Percentiles rank a stretch among this genome's conserved stretches.
Evolutionary conservation across 1,140 invertebrate species (phyloP).

Genomic region (Pteromalus puparum): DNA sequence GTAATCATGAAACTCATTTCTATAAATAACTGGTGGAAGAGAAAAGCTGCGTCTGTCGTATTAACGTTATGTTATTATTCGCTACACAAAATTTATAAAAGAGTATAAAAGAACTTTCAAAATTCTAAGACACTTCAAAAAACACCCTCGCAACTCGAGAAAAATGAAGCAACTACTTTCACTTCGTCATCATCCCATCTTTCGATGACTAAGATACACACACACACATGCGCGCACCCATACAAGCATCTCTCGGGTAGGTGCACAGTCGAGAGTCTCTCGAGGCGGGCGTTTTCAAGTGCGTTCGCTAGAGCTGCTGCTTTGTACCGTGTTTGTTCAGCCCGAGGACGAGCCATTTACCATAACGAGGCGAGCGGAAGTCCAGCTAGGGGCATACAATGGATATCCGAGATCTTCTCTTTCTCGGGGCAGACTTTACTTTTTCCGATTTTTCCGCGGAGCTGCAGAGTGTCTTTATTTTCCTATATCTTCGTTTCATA

Average conservation of each 20-base stretch:
- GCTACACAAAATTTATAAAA: too few species aligned
- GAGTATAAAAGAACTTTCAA: too few species aligned
- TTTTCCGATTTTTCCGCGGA: conserved; percentile 5
- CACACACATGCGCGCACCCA: background rate
- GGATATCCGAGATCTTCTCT: background rate
- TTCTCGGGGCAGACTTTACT: background rate
- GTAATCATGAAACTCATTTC: too few species aligned
- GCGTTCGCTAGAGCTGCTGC: background rate
- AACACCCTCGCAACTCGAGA: background rate
- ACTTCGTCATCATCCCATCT: background rate
- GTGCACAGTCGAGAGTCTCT: background rate
- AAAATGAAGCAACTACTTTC: background rate
- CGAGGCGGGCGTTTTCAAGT: background rate
- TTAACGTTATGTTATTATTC: too few species aligned
- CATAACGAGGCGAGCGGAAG: conserved; percentile 31
- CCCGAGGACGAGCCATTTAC: conserved; percentile 22
- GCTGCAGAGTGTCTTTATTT: conserved; percentile 3
- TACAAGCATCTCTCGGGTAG: background rate
- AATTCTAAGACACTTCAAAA: too few species aligned
- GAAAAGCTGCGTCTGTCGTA: too few species aligned
- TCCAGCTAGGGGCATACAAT: background rate
- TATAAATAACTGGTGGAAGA: too few species aligned
- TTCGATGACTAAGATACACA: background rate
- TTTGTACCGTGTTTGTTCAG: conserved; percentile 21
- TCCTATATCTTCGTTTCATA: background rate